These are phyloP conservation scores for Sebastes schlegelii DNA, from an alignment of 2,113 vertebrate genomes.

Conservation along the genomic window DNA sequence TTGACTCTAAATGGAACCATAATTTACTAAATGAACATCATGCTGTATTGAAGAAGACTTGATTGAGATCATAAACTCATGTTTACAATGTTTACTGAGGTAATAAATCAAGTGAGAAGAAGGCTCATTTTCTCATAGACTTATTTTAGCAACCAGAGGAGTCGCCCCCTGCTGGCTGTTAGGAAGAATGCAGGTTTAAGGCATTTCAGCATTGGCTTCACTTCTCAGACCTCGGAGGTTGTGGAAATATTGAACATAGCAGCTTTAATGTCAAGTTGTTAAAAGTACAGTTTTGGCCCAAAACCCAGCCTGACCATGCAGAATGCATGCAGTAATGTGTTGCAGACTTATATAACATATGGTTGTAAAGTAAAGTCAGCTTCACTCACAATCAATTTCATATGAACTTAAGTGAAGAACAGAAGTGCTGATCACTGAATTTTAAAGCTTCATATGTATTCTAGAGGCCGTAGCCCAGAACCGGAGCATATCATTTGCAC, in stretches of 20 bases:
- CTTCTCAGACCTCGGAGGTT: too few species aligned
- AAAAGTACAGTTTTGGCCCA: background rate
- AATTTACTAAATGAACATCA: too few species aligned
- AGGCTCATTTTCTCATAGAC: too few species aligned
- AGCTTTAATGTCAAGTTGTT: background rate
- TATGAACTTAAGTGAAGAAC: background rate
- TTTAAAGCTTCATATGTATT: slow-evolving; percentile 6
- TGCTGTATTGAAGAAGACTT: too few species aligned
- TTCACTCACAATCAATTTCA: slow-evolving; percentile 6
- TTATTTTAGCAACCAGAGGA: too few species aligned
- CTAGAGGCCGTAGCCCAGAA: background rate
- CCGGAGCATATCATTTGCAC: slow-evolving; percentile 16
- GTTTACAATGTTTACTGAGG: too few species aligned
- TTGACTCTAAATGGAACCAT: too few species aligned
- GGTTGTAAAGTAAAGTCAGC: background rate
- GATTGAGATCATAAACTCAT: too few species aligned
- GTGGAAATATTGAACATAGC: background rate
- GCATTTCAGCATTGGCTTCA: too few species aligned
- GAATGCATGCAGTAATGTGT: background rate
- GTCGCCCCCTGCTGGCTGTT: too few species aligned
- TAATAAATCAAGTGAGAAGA: too few species aligned
- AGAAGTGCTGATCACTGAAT: slow-evolving; percentile 17
- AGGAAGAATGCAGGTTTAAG: too few species aligned
- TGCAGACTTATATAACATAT: background rate
- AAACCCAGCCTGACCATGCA: background rate